Evolutionary conservation across 2,797 vertebrate genomes (phyloP).

Genomic region (Tachyglossus aculeatus): DNA sequence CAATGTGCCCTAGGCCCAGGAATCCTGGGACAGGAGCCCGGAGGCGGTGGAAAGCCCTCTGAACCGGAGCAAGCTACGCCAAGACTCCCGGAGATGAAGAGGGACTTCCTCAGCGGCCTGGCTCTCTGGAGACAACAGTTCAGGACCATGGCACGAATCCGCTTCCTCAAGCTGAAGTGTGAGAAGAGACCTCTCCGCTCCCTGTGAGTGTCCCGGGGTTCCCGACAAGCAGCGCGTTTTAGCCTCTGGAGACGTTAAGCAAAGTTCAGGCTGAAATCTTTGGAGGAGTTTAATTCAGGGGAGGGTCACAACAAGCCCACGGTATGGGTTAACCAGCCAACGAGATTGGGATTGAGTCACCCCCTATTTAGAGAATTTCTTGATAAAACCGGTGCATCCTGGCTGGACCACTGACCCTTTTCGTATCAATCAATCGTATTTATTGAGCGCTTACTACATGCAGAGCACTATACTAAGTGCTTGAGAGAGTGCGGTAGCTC

Average conservation of each 20-base stretch:
- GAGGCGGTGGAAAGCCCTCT: constrained; percentile 26
- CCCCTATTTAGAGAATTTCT: no score
- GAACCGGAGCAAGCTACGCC: constrained; percentile 71
- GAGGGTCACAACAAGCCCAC: no score
- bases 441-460: no score
- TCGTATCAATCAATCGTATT: no score
- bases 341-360: no score
- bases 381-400: no score
- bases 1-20: constrained; percentile 76
- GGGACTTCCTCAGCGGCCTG: constrained; percentile 34
- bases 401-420: no score
- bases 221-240: neutral
- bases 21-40: constrained; percentile 69
- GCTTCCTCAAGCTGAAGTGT: constrained; percentile 82
- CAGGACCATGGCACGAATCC: constrained; percentile 80
- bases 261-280: no score
- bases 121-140: constrained; percentile 90
- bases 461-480: no score
- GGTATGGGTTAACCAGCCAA: no score
- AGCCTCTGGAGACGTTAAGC: neutral
- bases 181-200: constrained; percentile 80
- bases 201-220: constrained; percentile 75
- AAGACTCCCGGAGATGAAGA: constrained; percentile 67
- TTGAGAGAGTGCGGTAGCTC: no score
- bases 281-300: no score